Evolutionary conservation across 2,113 vertebrate genomes (phyloP), one percentile per base, ranked within the genome.

Genomic region (Brachionichthys hirsutus): DNA sequence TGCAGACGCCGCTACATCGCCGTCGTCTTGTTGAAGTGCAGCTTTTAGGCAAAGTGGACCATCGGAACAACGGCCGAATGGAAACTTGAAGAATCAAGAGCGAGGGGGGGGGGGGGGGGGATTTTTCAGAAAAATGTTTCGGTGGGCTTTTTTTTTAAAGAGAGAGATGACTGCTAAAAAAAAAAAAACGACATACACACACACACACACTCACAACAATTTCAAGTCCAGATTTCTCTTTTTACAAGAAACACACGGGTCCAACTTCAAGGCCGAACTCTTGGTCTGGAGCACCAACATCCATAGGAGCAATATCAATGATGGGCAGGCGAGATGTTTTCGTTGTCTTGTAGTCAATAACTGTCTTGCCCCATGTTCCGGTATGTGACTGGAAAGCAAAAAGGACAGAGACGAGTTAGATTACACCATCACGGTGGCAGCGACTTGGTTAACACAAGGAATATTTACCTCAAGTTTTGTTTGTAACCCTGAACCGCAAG

Each of bases 201-300:
- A 84, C 36, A 11, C 86, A 86, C 88, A 89, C n/a, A n/a, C n/a
- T n/a, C n/a, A 89, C 87, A 94, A 91, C 93, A 93, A 94, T 93
- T 94, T 94, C 90, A 94, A 97, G 95, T 97, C 95, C 95, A 95
- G 94, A 94, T 95, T 94, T 95, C 93, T 94, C 80, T 94, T 95
- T 95, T 96, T 97, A 98, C 96, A 98, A 95, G 94, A 96, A 99
- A 94, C 97, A 99, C 89, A 91, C 96, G 62, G 96, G 93, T 93
- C 96, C 90, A 87, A 99, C 64, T 90, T 96, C 89, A 73, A 96
- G 69, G 92, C 97, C 97, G 77, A 99, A 98, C 95, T 98, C 97
- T 94, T 99, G 97, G 89, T 98, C 93, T 82, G 94, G 89, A 89
- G 93, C 92, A 85, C 97, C 97, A 92, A 99, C 74, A 89, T 99